Evolutionary conservation across 2,797 vertebrate species (phyloP).

Genomic region (Cyprinella venusta): DNA sequence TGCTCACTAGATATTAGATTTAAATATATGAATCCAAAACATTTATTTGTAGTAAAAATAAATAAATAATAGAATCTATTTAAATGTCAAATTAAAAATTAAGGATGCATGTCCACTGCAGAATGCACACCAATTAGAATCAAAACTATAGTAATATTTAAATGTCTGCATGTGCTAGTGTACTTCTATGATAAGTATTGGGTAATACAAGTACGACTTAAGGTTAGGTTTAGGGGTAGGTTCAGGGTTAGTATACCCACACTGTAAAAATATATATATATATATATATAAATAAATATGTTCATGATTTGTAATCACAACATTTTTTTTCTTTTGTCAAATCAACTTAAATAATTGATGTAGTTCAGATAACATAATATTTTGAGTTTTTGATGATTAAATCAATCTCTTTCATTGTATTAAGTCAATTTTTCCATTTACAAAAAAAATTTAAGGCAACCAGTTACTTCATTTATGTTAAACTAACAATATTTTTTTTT

Average conservation of each 20-base stretch:
- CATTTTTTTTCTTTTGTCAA: no score
- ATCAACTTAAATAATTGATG: no score
- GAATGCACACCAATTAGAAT: not conserved
- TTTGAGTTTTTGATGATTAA: no score
- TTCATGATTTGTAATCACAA: no score
- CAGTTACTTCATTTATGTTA: no score
- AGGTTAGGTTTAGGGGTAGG: not conserved
- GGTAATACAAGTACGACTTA: not conserved
- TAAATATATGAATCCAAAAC: not conserved
- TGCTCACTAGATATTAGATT: slow-evolving; percentile 44
- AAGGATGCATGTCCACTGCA: not conserved
- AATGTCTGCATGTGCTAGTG: not conserved
- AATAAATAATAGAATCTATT: not conserved
- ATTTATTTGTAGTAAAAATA: not conserved
- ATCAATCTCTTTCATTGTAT: no score
- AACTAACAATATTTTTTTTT: no score
- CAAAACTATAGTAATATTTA: not conserved
- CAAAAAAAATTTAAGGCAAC: no score
- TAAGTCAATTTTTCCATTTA: no score
- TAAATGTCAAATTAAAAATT: not conserved
- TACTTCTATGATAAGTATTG: not conserved
- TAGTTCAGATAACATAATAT: no score
- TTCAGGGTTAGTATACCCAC: not conserved
- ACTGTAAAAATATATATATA: no score
- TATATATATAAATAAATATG: no score